Evolutionary conservation across 64 coral and sea anemone species (phyloP).

Genomic region (Actinia tenebrosa): DNA sequence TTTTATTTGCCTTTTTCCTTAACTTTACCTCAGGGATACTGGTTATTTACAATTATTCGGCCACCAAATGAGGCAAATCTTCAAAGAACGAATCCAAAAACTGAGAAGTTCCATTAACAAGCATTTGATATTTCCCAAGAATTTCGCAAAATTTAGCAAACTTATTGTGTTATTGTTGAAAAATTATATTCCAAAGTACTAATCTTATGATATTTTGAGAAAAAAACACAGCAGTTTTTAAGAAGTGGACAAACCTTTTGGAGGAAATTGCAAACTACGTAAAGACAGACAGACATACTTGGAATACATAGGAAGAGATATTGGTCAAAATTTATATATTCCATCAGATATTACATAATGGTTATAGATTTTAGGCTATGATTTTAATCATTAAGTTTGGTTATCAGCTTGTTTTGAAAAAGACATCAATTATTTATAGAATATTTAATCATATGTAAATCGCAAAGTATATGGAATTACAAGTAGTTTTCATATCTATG

Average conservation of each 20-base stretch:
- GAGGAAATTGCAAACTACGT: no score
- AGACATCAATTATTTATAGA: neutral
- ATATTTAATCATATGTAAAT: neutral
- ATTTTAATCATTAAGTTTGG: neutral
- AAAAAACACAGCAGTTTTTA: neutral
- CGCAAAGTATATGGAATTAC: no score
- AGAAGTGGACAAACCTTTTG: no score
- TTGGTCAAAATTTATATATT: neutral
- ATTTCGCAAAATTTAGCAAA: neutral
- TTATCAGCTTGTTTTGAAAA: neutral
- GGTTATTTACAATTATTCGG: slow-evolving; percentile 9
- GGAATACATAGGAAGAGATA: neutral
- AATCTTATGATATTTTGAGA: neutral
- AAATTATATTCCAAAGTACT: neutral
- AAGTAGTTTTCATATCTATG: no score
- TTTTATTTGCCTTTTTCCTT: neutral
- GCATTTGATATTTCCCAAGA: neutral
- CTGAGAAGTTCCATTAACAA: neutral
- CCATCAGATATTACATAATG: neutral
- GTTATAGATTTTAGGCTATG: neutral
- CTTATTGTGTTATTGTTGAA: neutral
- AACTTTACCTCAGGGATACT: neutral
- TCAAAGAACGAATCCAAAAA: neutral
- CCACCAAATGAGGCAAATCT: neutral
- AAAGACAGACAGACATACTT: neutral